Conservation (phyloP, 2,113 vertebrate genomes). For the Spheniscus mendiculus region DNA sequence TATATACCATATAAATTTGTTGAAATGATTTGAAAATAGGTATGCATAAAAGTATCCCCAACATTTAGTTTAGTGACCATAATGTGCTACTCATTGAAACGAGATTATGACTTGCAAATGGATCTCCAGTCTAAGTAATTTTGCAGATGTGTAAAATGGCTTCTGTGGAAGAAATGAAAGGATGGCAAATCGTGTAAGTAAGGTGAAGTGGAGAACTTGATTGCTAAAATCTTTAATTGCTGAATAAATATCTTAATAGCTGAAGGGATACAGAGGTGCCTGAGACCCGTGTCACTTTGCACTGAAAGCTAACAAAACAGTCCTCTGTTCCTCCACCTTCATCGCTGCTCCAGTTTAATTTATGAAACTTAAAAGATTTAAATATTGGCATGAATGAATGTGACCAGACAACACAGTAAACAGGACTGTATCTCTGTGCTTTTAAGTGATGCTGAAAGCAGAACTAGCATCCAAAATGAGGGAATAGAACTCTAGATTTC, state of each 20-base stretch:
- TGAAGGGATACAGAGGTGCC: slow-evolving; percentile 23
- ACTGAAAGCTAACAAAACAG: slow-evolving; percentile 13
- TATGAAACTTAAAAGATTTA: not conserved
- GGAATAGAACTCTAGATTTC: not conserved
- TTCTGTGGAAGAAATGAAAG: slow-evolving; percentile 35
- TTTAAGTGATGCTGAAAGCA: not conserved
- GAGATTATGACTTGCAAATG: slow-evolving; percentile 70
- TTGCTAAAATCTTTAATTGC: slow-evolving; percentile 50
- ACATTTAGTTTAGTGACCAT: slow-evolving; percentile 48
- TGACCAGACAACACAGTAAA: not conserved
- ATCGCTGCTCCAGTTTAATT: not conserved
- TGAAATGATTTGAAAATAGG: slow-evolving; percentile 27
- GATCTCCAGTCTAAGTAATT: slow-evolving; percentile 78
- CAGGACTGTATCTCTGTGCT: not conserved
- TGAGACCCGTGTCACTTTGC: slow-evolving; percentile 25
- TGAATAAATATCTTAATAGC: slow-evolving; percentile 51
- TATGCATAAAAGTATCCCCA: not conserved
- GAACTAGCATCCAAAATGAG: not conserved
- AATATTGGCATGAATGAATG: not conserved
- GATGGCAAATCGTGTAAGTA: not conserved
- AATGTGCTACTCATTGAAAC: slow-evolving; percentile 3
- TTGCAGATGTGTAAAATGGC: slow-evolving; percentile 71
- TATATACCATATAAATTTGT: slow-evolving; percentile 25
- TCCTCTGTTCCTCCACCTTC: not conserved
- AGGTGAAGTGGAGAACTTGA: not conserved